Evolutionary conservation across 2,888 invertebrate species (phyloP), one percentile per base, ranked within the genome.

Genomic region (Meiosimyza platycephala): DNA sequence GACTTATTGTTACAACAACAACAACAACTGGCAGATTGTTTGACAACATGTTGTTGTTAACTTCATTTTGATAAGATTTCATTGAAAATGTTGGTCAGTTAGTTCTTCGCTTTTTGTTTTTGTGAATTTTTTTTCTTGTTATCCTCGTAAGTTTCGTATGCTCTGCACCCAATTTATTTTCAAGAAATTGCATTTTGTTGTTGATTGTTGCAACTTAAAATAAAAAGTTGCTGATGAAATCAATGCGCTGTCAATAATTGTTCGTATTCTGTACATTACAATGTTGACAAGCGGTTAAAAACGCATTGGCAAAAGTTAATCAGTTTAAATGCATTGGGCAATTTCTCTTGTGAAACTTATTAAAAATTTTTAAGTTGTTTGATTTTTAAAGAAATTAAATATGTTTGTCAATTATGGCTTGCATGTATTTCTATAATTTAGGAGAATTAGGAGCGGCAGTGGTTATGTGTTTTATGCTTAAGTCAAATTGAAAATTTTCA

Each of bases 41-140:
- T 48, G 12, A 63, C 63, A 54, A 51, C 63, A 63, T 63, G 62
- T 79, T 77, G 79, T 76, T 65, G 71, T 68, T 72, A 28, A 52
- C 50, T 60, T 59, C 28, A 51, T 71, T 54, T 64, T 71, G 66
- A 67, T 47, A 67, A 67, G 57, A 67, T 67, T 67, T 63, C 40
- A 55, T 60, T 69, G 50, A 60, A 75, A 78, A 80, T 78, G 75
- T 75, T 80, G 76, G 78, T 77, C 77, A 79, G 63, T 71, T 57
- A 68, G 69, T 71, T 68, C 67, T 12, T 18, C 65, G 59, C 54
- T 67, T 51, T 57, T 55, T 72, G 47, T 67, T 33, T 63, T 63
- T 51, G 15, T 59, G 50, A 50, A 15, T 22, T 63, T 52, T n/a
- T 6, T 1, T 40, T 47, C 22, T 40, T 40, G 50, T 7, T n/a